Base-by-base conservation (phyloP, 2,113 vertebrate species). In the Cyprinodon tularosa region DNA sequence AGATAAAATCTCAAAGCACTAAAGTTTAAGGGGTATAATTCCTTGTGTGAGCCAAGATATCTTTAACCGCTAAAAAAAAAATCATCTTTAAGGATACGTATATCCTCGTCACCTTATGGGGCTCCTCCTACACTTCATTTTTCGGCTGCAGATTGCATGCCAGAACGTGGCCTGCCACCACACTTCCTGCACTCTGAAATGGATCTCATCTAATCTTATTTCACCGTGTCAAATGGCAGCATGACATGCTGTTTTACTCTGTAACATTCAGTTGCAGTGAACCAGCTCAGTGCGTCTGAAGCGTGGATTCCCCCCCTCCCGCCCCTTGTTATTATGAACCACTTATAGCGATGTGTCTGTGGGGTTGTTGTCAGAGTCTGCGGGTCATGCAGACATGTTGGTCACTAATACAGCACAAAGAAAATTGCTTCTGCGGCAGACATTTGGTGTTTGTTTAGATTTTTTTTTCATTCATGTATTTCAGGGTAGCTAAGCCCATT, bases 151-250 rank as follows among this genome's bases (percentile, higher is more conserved):
- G 74, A 77, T 76, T 72, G 84, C 77, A 48, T 69, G 67, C 72
- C 36, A 78, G 66, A 83, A 69, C 7, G 77, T 53, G 82, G 77
- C 81, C 86, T 84, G 91, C 89, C 88, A 60, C 79, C 73, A 72
- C 83, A 89, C 86, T 90, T 87, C 84, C 85, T 80, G 81, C 76
- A 84, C 86, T 90, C 89, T 87, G 83, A 92, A 92, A 92, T 82
- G 88, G 86, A 92, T 93, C 91, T 89, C 90, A 88, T 94, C 90
- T 94, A 93, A 94, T 94, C 92, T 91, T 86, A 93, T 94, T 93
- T 92, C 88, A 90, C 80, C 89, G 83, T 92, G 91, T 94, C 91
- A 91, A 93, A 94, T 90, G 89, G 87, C 92, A 90, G 88, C 90
- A 80, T 90, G 92, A 93, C 93, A 94, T 91, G 92, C 91, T 94